Evolutionary conservation across 2,113 vertebrate species (phyloP), one percentile per base, ranked within the genome.

Genomic region (Anguilla japonica): DNA sequence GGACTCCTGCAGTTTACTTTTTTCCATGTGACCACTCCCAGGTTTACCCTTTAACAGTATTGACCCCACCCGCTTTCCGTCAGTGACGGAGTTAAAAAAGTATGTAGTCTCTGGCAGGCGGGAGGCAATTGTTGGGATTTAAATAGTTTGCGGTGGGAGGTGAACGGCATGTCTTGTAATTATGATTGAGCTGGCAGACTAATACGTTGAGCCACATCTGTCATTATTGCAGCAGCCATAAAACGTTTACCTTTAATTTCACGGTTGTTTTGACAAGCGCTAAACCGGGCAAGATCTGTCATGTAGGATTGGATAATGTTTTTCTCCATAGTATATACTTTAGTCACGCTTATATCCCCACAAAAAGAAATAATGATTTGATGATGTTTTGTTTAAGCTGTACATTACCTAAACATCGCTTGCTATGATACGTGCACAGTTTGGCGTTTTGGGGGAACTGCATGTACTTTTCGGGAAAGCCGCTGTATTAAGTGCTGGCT

Each of bases 231-330:
- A 9, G 79, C 39, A 41, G 34, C 14, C 40, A 81, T 81, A 3
- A 41, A 81, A 81, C 39, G 6, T 7, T 2, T 43, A 2, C 18
- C 22, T 43, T 81, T 81, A 81, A 81, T 43, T 20, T 4, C 20
- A 41, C 3, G 9, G 1, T 81, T 81, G 79, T 41, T 81, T 81
- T 81, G 79, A 81, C 79, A 43, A 63, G 40, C 79, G 7, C 11
- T 43, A 34, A 26, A 20, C 39, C 79, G 20, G 79, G 79, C 79
- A 81, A 81, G 79, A 81, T 43, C 79, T 18, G 79, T 81, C 79
- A 43, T 81, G 39, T 81, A 43, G 79, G 5, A 41, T 43, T 41
- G 5, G 41, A 81, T 75, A 40, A 81, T 81, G 39, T 41, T 81
- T 81, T 41, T 81, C 13, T 81, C 20, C 14, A 81, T 9, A 18